Evolutionary conservation across 2,888 invertebrate genomes (phyloP).

Genomic region (Heteromyza rotundicornis): DNA sequence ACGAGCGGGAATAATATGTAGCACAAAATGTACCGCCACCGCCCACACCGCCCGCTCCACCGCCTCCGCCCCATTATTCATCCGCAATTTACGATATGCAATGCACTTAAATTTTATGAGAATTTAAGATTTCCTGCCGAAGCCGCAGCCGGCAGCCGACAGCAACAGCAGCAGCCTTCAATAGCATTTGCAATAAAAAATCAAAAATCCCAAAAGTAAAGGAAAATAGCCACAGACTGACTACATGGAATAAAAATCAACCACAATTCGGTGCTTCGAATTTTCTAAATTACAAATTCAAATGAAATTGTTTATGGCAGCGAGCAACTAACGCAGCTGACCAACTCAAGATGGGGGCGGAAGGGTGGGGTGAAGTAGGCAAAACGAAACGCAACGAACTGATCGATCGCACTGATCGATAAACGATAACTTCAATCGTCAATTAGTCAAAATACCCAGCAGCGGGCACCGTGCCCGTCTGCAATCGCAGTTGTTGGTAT

Average conservation of each 20-base stretch:
- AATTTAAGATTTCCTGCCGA: conserved; percentile 53
- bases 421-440: conserved; percentile 22
- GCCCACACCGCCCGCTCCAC: conserved; percentile 25
- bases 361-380: not conserved
- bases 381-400: not conserved
- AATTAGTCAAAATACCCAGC: conserved; percentile 20
- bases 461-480: too few species aligned
- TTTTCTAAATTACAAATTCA: not conserved
- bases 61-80: conserved; percentile 41
- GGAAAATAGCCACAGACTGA: too few species aligned
- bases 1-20: not conserved
- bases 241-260: too few species aligned
- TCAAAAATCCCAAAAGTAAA: not conserved
- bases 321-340: not conserved
- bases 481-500: too few species aligned
- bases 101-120: conserved; percentile 52
- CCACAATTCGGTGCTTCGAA: too few species aligned
- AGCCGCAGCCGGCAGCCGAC: not conserved
- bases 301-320: conserved; percentile 4
- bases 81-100: conserved; percentile 50
- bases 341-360: too few species aligned
- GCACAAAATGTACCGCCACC: not conserved
- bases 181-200: not conserved
- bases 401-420: conserved; percentile 12
- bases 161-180: not conserved